These are phyloP conservation scores for Macropus fuliginosus DNA, from an alignment of 2,797 vertebrate genomes.

Conservation along the genomic window DNA sequence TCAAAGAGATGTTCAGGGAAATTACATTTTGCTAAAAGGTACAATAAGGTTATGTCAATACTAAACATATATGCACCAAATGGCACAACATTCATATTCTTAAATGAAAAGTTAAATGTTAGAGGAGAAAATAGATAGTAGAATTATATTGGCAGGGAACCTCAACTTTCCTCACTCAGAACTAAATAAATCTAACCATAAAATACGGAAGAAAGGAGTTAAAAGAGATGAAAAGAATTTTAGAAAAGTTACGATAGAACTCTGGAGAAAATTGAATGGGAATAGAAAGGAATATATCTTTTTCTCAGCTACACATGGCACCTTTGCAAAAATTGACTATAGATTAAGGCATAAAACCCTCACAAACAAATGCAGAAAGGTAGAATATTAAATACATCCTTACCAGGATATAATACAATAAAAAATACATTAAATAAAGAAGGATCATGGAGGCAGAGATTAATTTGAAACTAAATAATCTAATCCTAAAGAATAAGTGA, in stretches of 20 bases:
- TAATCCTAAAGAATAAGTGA: background rate
- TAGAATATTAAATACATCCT: background rate
- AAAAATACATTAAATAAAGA: background rate
- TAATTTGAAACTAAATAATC: background rate
- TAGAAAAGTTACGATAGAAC: background rate
- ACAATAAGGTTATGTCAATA: background rate
- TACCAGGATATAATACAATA: background rate
- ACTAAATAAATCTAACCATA: background rate
- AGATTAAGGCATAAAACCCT: background rate
- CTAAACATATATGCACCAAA: background rate
- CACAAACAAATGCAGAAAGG: background rate
- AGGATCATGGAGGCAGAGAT: background rate
- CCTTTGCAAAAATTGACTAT: background rate
- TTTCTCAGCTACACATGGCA: background rate
- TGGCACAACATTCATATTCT: background rate
- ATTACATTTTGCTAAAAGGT: background rate
- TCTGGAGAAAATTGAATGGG: background rate
- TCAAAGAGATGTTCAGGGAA: background rate
- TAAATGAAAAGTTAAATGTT: background rate
- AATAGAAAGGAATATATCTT: background rate
- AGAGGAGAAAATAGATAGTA: background rate
- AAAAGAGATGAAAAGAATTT: background rate
- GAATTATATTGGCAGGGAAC: background rate
- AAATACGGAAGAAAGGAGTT: background rate
- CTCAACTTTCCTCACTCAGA: background rate